Evolutionary conservation across 1,140 invertebrate genomes (phyloP), one percentile per base, ranked within the genome.

Genomic region (Notospermus geniculatus): DNA sequence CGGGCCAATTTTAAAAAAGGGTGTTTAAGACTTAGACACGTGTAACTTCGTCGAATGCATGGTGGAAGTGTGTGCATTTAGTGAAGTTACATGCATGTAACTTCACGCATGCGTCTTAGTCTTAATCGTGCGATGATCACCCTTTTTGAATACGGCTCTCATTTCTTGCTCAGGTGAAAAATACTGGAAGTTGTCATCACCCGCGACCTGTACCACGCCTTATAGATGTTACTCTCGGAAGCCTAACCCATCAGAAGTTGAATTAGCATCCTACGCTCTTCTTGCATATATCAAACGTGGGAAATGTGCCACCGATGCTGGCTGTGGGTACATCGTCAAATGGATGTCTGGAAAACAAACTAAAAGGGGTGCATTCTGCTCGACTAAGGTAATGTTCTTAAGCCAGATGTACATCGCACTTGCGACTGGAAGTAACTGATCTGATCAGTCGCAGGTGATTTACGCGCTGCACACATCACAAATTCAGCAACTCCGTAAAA

Each of bases 181-280:
- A 36, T 36, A 36, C 32, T 36, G 32, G 32, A 36, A 36, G 15
- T 7, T 36, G 32, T 7, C 5, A 7, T 30, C n/a, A 4, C 54
- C 19, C 4, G 19, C 19, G 5, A 56, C 5, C 4, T 22, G 19
- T 22, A n/a, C 5, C 9, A 46, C 54, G 4, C 54, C 17, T 7
- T 39, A 29, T 22, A 5, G n/a, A 22, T 56, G 54, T 22, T 19
- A 19, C 9, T 5, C 4, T 39, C 5, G 4, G 22, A 22, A 19
- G 41, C 86, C 90, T 13, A 85, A 87, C 52, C 88, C 88, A 13
- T 83, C 89, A 2, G 90, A 91, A 64, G 86, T 93, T 23, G 88
- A 91, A 75, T 91, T 91, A 76, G 90, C 91, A 0, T 86, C 91
- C 1, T 95, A 93, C 80, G 90, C 87, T 0, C 79, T 90, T 28